These are phyloP conservation scores for Spea hammondii DNA, from an alignment of 2,797 vertebrate genomes.

Conservation along the genomic window DNA sequence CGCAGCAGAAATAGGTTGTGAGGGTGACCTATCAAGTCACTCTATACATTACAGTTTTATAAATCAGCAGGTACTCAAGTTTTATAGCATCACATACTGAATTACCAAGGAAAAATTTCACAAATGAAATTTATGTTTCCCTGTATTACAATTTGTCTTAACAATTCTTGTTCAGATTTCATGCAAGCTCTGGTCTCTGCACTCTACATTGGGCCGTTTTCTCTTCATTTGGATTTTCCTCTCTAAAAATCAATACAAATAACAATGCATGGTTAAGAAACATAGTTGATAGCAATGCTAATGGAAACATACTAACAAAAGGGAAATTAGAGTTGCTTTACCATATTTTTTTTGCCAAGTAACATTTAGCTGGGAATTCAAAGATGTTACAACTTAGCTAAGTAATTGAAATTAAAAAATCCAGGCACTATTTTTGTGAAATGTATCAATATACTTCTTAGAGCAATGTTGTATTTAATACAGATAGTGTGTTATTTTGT, in stretches of 20 bases:
- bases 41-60: too few species aligned
- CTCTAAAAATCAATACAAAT: background rate
- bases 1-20: too few species aligned
- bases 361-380: too few species aligned
- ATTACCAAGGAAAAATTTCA: background rate
- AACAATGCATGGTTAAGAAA: too few species aligned
- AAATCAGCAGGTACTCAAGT: background rate
- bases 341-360: background rate
- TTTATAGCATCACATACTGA: background rate
- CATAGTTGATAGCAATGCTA: background rate
- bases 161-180: background rate
- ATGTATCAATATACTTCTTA: too few species aligned
- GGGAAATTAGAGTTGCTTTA: background rate
- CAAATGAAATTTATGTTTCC: background rate
- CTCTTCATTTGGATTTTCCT: background rate
- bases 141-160: background rate
- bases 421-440: too few species aligned
- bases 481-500: too few species aligned
- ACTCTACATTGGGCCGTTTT: background rate
- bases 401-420: too few species aligned
- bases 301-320: background rate
- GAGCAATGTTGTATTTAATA: too few species aligned
- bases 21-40: too few species aligned
- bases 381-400: too few species aligned
- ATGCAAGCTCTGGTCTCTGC: background rate